phyloP scores from a whole-genome alignment of 1,140 invertebrate genomes.

The Drosophila kanapiae region DNA sequence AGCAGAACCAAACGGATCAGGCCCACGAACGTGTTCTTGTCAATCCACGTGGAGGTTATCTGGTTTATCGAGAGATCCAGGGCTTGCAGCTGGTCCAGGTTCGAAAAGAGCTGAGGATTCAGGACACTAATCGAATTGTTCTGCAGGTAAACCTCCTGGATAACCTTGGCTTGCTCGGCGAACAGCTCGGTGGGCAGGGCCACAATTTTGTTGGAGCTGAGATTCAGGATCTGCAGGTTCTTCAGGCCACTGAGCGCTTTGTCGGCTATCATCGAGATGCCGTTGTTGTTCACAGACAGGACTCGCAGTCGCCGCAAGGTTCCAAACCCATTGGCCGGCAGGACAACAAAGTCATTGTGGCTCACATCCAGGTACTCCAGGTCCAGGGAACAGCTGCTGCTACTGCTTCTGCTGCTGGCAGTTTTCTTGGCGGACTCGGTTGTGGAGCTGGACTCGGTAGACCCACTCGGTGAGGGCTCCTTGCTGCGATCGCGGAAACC shows the following conservation, averaged over 20 bases:
- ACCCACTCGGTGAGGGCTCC: constrained; percentile 31
- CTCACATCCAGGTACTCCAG: constrained; percentile 94
- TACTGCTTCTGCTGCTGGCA: constrained; percentile 29
- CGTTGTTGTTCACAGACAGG: constrained; percentile 93
- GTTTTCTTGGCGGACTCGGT: constrained; percentile 61
- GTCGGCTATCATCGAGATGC: constrained; percentile 94
- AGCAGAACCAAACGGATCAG: constrained; percentile 94
- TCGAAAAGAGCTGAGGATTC: constrained; percentile 92
- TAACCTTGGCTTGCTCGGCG: constrained; percentile 90
- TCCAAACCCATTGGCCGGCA: constrained; percentile 92
- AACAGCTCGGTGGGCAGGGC: constrained; percentile 94
- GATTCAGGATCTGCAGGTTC: constrained; percentile 92
- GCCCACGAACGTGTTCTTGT: constrained; percentile 93
- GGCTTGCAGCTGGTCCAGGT: constrained; percentile 93
- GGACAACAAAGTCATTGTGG: constrained; percentile 92
- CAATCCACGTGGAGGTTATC: constrained; percentile 93
- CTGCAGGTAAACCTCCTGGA: constrained; percentile 94
- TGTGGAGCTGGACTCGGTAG: constrained; percentile 50
- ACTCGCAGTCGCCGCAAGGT: constrained; percentile 90
- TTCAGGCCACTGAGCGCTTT: constrained; percentile 92
- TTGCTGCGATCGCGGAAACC: constrained; percentile 89
- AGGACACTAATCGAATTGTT: constrained; percentile 95
- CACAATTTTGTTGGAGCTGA: constrained; percentile 95
- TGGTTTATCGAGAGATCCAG: constrained; percentile 95
- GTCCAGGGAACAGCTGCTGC: constrained; percentile 90